A percentile compares a stretch with the other conserved stretches of the same genome.
These are phyloP conservation scores for Orbicella faveolata DNA, from an alignment of 64 coral and sea anemone genomes.

Conservation along the genomic window DNA sequence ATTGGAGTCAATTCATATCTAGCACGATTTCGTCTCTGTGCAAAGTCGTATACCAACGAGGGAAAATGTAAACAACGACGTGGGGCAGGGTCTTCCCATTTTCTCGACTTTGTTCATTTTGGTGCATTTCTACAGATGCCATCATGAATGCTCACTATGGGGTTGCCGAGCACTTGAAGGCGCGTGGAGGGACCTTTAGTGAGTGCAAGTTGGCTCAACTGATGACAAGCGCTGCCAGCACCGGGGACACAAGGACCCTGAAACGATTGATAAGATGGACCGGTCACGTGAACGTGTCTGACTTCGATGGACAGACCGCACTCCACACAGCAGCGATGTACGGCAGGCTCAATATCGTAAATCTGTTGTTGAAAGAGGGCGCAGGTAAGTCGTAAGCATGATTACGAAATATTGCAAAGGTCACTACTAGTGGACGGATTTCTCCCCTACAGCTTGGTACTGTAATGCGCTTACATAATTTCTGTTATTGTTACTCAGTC, in stretches of 20 bases:
- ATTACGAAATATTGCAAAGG: background rate
- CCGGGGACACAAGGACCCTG: slow-evolving; percentile 57
- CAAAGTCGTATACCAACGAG: background rate
- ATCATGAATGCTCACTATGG: slow-evolving; percentile 60
- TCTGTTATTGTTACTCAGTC: too few relatives aligned
- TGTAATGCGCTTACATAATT: too few relatives aligned
- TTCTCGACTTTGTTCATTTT: background rate
- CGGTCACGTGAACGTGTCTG: slow-evolving; percentile 81
- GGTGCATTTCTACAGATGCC: slow-evolving; percentile 46
- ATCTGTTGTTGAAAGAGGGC: slow-evolving; percentile 74
- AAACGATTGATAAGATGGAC: slow-evolving; percentile 81
- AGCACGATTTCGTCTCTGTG: background rate
- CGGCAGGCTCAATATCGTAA: slow-evolving; percentile 58
- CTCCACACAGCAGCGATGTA: slow-evolving; percentile 64
- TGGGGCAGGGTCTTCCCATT: background rate
- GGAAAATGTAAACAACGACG: background rate
- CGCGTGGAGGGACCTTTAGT: slow-evolving; percentile 63
- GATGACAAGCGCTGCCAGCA: slow-evolving; percentile 53
- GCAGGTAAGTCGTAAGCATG: slow-evolving; percentile 52
- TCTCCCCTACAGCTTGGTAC: too few relatives aligned
- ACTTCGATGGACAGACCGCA: slow-evolving; percentile 77
- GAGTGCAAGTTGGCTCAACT: slow-evolving; percentile 61
- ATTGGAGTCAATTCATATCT: background rate
- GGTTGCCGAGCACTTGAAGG: slow-evolving; percentile 76
- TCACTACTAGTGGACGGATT: background rate